Evolutionary conservation across 2,113 vertebrate species (phyloP).

Genomic region (Cyanistes caeruleus): DNA sequence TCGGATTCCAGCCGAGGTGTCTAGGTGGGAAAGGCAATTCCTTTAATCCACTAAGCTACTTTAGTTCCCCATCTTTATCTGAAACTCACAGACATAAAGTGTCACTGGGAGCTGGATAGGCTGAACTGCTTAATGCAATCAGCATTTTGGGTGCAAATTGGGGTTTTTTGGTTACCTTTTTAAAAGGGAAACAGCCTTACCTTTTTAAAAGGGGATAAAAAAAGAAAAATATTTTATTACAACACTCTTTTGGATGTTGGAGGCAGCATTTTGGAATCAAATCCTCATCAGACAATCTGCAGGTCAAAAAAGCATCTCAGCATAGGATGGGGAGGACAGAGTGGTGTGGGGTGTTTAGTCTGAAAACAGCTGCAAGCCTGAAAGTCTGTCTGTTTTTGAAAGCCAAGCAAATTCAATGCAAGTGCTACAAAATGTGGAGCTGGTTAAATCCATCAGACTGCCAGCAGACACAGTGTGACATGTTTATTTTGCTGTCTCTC

Average conservation of each 20-base stretch:
- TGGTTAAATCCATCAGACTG: background rate
- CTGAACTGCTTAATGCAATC: conserved; percentile 4
- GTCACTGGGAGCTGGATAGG: background rate
- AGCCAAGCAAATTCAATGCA: background rate
- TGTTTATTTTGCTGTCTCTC: conserved; percentile 53
- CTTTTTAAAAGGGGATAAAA: background rate
- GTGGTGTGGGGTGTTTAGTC: background rate
- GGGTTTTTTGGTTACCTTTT: background rate
- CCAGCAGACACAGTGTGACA: background rate
- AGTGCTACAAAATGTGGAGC: background rate
- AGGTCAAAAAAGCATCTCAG: background rate
- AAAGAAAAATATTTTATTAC: background rate
- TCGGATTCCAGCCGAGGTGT: background rate
- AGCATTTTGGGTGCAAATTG: background rate
- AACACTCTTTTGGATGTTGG: background rate
- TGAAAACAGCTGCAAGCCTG: background rate
- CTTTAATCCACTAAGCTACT: conserved; percentile 61
- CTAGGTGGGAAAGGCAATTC: conserved; percentile 46
- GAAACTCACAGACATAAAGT: conserved; percentile 29
- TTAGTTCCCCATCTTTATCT: conserved; percentile 15
- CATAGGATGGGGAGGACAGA: background rate
- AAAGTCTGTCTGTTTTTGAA: background rate
- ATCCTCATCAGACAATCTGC: background rate
- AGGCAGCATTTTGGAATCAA: background rate
- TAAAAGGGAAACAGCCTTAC: background rate